Evolutionary conservation across 2,888 invertebrate genomes (phyloP), one percentile per base, ranked within the genome.

Genomic region (Philonicus albiceps): DNA sequence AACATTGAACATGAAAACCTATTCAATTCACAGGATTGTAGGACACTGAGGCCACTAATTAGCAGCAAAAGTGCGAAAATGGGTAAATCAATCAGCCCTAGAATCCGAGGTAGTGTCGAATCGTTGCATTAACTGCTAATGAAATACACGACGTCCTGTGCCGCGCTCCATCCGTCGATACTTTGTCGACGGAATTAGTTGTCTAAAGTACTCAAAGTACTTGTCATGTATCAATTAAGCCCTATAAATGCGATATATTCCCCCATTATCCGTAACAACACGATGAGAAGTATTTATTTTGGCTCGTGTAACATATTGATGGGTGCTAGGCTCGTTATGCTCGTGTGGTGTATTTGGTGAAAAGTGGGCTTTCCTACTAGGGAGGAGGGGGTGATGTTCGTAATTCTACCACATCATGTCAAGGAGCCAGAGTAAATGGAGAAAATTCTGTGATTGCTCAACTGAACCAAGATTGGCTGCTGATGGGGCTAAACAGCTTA

Each of bases 191-290:
- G 11, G 80, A 80, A 80, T 80, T 53, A 53, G 27, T 80, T 27
- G 22, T 53, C 49, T 49, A 27, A 80, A 80, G 53, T 49, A 22
- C 80, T 80, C 80, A 22, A 80, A 80, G 80, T 19, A 80, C 80
- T 80, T 80, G 80, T 80, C 80, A 80, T 80, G 80, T 80, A 80
- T 80, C 80, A 80, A 80, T 80, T 80, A 80, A 80, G 43, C 53
- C 27, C 34, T 40, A 40, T 76, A 37, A 80, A 53, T 53, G 53
- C 80, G 49, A 80, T 80, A 80, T 53, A 64, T 64, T 64, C 64
- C 64, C 30, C 53, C 80, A 80, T 80, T 80, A 80, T 80, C 80
- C 34, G 49, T 27, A 49, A 27, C 49, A 53, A 49, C 53, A 80
- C 30, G 74, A 64, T 37, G 22, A 80, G 53, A 43, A 43, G 30